phyloP scores from a whole-genome alignment of 2,113 vertebrate species.

The Leptocoma aspasia region DNA sequence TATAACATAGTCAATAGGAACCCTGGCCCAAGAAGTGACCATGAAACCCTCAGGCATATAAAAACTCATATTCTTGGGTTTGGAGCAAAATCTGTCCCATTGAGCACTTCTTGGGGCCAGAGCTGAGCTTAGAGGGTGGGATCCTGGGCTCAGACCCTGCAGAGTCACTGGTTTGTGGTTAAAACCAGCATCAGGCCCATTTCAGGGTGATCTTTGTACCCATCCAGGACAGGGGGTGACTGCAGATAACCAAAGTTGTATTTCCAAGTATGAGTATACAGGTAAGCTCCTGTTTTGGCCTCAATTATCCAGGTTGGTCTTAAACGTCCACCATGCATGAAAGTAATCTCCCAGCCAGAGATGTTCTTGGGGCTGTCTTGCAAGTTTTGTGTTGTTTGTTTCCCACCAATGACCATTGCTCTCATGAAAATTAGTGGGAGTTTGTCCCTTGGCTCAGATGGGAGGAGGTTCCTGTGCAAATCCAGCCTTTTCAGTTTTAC shows the following conservation, averaged over 20 bases:
- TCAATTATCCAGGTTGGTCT: neutral
- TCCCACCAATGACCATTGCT: rapidly evolving
- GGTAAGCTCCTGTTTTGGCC: neutral
- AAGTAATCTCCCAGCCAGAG: neutral
- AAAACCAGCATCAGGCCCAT: neutral
- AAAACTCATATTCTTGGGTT: neutral
- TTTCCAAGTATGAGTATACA: neutral
- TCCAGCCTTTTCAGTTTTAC: neutral
- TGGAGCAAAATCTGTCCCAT: neutral
- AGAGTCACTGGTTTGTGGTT: neutral
- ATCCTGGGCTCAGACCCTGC: neutral
- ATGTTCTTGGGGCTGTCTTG: neutral
- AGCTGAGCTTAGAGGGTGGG: neutral
- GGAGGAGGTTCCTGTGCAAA: neutral
- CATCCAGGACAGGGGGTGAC: neutral
- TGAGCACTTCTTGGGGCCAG: neutral
- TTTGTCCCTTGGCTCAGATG: neutral
- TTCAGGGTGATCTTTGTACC: neutral
- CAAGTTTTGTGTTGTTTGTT: neutral
- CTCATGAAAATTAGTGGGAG: neutral
- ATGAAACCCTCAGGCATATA: neutral
- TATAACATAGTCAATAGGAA: neutral
- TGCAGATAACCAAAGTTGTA: neutral
- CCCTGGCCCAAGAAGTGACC: neutral
- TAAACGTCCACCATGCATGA: rapidly evolving